phyloP scores from a whole-genome alignment of 2,113 vertebrate species.

The Ibidorhyncha struthersii region DNA sequence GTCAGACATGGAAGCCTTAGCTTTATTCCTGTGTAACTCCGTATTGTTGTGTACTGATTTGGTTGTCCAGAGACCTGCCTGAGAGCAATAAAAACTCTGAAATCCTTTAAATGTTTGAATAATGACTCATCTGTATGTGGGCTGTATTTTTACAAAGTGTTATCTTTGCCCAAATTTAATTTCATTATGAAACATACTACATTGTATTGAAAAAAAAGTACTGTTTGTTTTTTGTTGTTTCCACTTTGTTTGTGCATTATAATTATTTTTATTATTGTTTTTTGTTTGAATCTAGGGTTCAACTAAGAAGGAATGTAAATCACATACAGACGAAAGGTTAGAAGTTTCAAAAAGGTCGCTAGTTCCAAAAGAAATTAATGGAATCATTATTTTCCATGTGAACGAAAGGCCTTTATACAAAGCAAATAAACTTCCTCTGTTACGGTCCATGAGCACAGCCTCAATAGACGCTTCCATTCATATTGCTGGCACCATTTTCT shows the following conservation, averaged over 20 bases:
- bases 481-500: constrained; percentile 31
- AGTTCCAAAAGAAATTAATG: constrained; percentile 42
- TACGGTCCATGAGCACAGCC: constrained; percentile 10
- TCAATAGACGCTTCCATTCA: constrained; percentile 38
- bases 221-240: not conserved
- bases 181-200: not conserved
- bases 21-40: not conserved
- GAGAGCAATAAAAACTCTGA: not conserved
- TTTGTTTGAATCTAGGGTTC: not conserved
- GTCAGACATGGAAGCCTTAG: not conserved
- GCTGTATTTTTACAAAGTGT: not conserved
- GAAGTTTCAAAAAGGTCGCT: not conserved
- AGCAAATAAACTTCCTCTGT: constrained; percentile 52
- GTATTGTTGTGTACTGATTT: not conserved
- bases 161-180: not conserved
- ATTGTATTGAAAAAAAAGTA: not conserved
- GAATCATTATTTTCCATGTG: constrained; percentile 34
- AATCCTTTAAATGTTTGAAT: not conserved
- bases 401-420: constrained; percentile 48
- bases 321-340: not conserved
- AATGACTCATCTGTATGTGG: not conserved
- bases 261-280: not conserved
- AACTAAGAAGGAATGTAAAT: constrained; percentile 22
- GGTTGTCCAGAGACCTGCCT: not conserved
- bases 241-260: not conserved